Conservation (phyloP, 2,888 invertebrate genomes). For the Mycalesis mineus region DNA sequence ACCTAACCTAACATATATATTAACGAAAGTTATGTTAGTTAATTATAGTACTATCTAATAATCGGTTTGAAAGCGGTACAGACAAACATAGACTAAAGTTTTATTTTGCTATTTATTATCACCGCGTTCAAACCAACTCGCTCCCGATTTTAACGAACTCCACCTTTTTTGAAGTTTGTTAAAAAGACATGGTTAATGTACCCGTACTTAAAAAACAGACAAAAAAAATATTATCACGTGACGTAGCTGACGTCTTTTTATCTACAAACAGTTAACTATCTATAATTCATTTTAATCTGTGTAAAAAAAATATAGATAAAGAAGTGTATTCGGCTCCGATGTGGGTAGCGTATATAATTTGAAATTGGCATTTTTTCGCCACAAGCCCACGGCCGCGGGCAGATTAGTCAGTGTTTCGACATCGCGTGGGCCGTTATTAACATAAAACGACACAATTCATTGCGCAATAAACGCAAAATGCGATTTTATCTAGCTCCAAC, state of each 20-base stretch:
- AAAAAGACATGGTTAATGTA: too few relatives aligned
- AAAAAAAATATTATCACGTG: too few relatives aligned
- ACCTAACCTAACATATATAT: too few relatives aligned
- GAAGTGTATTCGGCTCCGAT: slow-evolving; percentile 50
- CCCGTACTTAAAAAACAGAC: too few relatives aligned
- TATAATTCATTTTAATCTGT: not conserved
- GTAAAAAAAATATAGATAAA: slow-evolving; percentile 37
- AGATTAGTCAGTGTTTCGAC: slow-evolving; percentile 77
- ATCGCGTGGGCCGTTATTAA: slow-evolving; percentile 68
- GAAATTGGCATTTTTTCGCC: slow-evolving; percentile 74
- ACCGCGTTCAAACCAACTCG: too few relatives aligned
- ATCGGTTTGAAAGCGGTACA: too few relatives aligned
- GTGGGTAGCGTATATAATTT: slow-evolving; percentile 75
- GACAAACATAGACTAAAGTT: too few relatives aligned
- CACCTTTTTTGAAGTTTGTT: too few relatives aligned
- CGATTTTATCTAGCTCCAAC: slow-evolving; percentile 69
- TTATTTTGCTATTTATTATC: too few relatives aligned
- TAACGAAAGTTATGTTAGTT: too few relatives aligned
- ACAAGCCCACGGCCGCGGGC: slow-evolving; percentile 71
- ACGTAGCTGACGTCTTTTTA: not conserved
- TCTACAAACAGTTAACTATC: not conserved
- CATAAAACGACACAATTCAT: slow-evolving; percentile 75
- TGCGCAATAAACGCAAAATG: slow-evolving; percentile 71
- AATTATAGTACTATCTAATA: too few relatives aligned
- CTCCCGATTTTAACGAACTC: too few relatives aligned